Evolutionary conservation across 2,113 vertebrate species (phyloP).

Genomic region (Gasterosteus aculeatus): DNA sequence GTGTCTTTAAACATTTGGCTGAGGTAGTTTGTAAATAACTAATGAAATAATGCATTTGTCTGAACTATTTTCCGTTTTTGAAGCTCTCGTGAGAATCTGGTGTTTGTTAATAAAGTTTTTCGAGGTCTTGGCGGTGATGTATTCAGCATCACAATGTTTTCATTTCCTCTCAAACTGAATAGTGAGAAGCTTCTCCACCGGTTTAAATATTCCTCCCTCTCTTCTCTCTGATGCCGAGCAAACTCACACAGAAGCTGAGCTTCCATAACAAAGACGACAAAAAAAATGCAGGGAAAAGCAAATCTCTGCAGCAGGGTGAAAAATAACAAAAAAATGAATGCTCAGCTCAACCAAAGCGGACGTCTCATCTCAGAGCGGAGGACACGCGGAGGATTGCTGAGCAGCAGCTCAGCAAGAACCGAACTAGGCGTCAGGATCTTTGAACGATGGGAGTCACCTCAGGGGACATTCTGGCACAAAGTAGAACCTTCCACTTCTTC

Average conservation of each 20-base stretch:
- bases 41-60: neutral
- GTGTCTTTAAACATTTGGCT: neutral
- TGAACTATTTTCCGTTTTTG: neutral
- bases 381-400: conserved; percentile 19
- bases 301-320: conserved; percentile 12
- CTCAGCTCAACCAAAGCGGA: conserved; percentile 25
- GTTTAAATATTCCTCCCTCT: neutral
- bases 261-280: conserved; percentile 24
- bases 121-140: too few species aligned
- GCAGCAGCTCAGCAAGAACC: conserved; percentile 1
- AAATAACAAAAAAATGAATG: too few species aligned
- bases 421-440: neutral
- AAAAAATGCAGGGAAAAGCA: neutral
- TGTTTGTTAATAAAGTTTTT: neutral
- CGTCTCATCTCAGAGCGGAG: conserved; percentile 19
- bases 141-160: neutral
- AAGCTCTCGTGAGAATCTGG: neutral
- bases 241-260: neutral
- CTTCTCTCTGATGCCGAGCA: neutral
- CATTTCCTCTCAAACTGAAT: neutral
- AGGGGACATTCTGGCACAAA: neutral
- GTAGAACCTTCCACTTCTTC: too few species aligned
- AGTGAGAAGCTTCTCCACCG: neutral
- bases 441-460: neutral
- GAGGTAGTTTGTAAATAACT: neutral